phyloP scores from a whole-genome alignment of 2,797 vertebrate species.

The Myotis planiceps region DNA sequence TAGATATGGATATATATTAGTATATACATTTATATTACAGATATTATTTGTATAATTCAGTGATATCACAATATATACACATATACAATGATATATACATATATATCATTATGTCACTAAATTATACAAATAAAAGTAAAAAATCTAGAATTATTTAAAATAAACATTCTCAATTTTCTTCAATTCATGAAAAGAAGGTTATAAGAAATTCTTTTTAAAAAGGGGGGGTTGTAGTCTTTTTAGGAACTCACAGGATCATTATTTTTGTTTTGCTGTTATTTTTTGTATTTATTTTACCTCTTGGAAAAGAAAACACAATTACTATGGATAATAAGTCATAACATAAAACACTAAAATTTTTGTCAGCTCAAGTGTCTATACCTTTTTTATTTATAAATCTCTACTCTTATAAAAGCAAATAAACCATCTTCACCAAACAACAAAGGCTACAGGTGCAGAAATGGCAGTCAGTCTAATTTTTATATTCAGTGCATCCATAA shows the following conservation, averaged over 20 bases:
- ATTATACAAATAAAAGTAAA: neutral
- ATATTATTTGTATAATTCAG: neutral
- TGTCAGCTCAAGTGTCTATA: neutral
- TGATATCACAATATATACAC: neutral
- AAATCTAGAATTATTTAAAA: conserved; percentile 50
- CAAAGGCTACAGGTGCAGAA: neutral
- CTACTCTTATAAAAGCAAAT: neutral
- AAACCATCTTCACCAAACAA: neutral
- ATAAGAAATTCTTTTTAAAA: neutral
- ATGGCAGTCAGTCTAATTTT: neutral
- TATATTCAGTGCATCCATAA: neutral
- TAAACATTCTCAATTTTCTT: neutral
- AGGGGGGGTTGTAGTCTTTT: neutral
- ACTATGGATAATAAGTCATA: neutral
- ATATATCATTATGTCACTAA: neutral
- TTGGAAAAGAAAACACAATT: conserved; percentile 21
- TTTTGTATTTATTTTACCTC: neutral
- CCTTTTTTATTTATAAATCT: conserved; percentile 57
- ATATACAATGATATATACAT: neutral
- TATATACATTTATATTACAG: neutral
- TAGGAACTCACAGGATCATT: neutral
- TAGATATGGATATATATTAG: conserved; percentile 49
- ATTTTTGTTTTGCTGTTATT: neutral
- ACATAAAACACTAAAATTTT: neutral
- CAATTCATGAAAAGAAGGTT: conserved; percentile 5